Base-by-base conservation (phyloP, 2,797 vertebrate species). In the Thripadectes ignobilis region DNA sequence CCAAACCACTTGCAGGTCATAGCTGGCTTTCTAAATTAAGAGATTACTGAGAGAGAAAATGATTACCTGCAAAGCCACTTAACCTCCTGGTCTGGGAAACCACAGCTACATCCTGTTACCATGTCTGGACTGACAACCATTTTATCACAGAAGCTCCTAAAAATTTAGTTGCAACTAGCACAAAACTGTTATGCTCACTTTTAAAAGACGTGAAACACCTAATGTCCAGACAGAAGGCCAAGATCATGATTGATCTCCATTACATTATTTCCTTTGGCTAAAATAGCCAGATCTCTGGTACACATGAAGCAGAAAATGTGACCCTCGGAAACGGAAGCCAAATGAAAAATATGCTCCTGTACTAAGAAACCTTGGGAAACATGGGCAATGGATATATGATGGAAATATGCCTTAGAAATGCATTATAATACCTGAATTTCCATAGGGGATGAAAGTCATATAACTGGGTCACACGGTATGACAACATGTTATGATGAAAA, bases 281-380 rank as follows among this genome's bases (percentile, higher is more conserved):
- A 82, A 96, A 92, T 51, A 94, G n/a, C 71, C 94, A 97, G 88
- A 92, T 41, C 58, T 96, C 96, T 97, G 88, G 80, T 84, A 95
- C n/a, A 30, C 22, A 81, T 95, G 88, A 96, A 92, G 77, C 22
- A 82, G 69, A 97, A 92, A 96, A 97, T 77, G 46, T 22, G 75
- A 68, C 58, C 63, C 43, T 73, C 80, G 87, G 14, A 91, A 94
- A 94, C 49, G 94, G 78, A 97, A 97, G 76, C 77, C 84, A 97
- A 96, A 93, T 80, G 67, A 90, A 96, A 97, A 96, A 92, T 90
- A 92, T 78, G 83, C 46, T 95, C 36, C 85, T 91, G 68, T 58
- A 88, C 75, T 92, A 94, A 93, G 88, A 96, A 95, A 95, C 76
- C 68, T 89, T 93, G 66, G n/a, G 29, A 88, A 93, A 73, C 2